Base-by-base conservation (phyloP, 2,888 invertebrate species). In the Diogma glabrata region DNA sequence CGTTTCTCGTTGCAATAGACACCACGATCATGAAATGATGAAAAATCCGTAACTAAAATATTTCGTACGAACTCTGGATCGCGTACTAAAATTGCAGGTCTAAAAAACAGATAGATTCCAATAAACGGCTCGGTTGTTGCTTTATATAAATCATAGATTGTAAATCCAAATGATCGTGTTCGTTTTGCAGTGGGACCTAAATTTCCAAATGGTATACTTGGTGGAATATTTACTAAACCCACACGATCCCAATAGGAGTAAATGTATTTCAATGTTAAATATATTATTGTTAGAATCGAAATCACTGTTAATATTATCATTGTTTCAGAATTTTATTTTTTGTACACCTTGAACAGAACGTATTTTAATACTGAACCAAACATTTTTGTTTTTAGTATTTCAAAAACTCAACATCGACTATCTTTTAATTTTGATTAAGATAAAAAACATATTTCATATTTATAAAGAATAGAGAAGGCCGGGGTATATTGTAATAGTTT, bases 1-100 rank as follows among this genome's bases (percentile, higher is more conserved):
- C 75, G 73, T 14, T 73, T 66, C 49, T 79, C 79, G 51, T 81
- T 78, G 48, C 69, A 72, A 60, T 77, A 77, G 26, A 78, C 69
- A 1, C 82, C 82, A 48, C 82, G 76, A 57, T 82, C 81, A 62
- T 77, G 75, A 57, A 84, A 84, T 62, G 78, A 69, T 12, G 70
- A 71, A 57, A 81, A 84, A 60, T 83, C 82, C 58, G 73, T 75
- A 38, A 75, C 72, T 57, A 83, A 61, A 17, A 84, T 71, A 49
- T 74, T 69, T 55, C 78, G 79, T 2, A 78, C 75, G 53, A 83
- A 60, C 12, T 77, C 74, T 9, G 78, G 74, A 64, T 83, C 80
- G 52, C 81, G 69, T 8, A 83, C 67, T 26, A 81, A 62, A 24
- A 84, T 62, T 12, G 76, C 75, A 3, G 79, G 81, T 30, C 75